phyloP scores from a whole-genome alignment of 35 echinoderm and acorn worm genomes.

The Heliocidaris tuberculata region DNA sequence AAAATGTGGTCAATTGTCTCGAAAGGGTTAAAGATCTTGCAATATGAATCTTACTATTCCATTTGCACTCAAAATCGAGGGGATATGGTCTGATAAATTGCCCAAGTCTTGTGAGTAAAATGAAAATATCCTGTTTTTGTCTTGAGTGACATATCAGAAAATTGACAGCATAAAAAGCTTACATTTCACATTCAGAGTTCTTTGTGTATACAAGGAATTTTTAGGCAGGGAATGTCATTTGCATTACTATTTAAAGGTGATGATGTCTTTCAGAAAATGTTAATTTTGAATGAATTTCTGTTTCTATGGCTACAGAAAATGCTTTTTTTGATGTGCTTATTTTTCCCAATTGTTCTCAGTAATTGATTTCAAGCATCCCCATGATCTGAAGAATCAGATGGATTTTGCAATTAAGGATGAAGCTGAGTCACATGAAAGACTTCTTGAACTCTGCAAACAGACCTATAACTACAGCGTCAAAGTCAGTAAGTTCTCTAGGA shows the following conservation, averaged over 20 bases:
- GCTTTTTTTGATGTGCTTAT: background rate
- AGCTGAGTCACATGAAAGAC: constrained; percentile 45
- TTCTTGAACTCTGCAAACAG: constrained; percentile 50
- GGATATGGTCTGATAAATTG: no score
- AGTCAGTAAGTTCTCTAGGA: constrained; percentile 68
- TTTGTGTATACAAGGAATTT: no score
- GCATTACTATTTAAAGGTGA: background rate
- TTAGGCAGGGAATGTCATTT: no score
- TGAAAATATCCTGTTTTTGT: no score
- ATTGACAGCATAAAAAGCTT: no score
- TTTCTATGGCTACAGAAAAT: background rate
- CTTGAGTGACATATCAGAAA: no score
- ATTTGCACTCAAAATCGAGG: no score
- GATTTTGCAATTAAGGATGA: constrained; percentile 70
- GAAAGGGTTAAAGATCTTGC: no score
- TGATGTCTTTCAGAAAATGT: background rate
- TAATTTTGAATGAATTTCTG: background rate
- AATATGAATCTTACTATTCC: no score
- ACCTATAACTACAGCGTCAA: constrained; percentile 64
- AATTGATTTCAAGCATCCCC: constrained; percentile 62
- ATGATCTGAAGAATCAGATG: constrained; percentile 55
- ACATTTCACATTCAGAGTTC: no score
- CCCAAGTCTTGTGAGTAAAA: no score
- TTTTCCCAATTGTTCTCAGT: constrained; percentile 27
- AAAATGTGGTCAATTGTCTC: no score